A percentile compares a stretch with the other conserved stretches of the same genome.
Conservation (phyloP, 2,113 vertebrate genomes). For the Pluvialis apricaria region DNA sequence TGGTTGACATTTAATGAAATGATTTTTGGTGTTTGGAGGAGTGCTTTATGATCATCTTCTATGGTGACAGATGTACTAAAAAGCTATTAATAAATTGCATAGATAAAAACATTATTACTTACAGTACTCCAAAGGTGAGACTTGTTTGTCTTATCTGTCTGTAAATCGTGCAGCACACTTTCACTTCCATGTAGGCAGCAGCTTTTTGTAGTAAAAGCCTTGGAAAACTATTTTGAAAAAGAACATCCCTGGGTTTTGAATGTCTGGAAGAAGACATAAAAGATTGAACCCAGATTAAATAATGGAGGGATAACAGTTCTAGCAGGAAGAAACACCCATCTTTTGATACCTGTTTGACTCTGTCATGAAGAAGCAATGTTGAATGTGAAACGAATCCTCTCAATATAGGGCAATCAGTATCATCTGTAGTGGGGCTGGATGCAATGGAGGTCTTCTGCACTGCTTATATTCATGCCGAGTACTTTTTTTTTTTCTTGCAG, state of each 20-base stretch:
- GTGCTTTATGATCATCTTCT: neutral
- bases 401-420: accelerated
- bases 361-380: neutral
- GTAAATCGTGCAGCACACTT: neutral
- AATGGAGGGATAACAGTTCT: neutral
- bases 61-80: neutral
- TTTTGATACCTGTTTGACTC: neutral
- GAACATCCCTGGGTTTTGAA: neutral
- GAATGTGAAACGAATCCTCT: neutral
- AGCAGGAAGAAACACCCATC: neutral
- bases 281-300: neutral
- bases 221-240: neutral
- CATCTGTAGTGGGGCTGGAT: accelerated
- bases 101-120: conserved; percentile 2
- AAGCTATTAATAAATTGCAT: neutral
- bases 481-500: conserved; percentile 66
- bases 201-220: neutral
- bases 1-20: conserved; percentile 22
- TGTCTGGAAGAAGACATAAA: neutral
- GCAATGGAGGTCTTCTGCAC: neutral
- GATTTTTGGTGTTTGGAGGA: neutral
- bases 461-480: neutral
- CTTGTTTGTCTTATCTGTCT: neutral
- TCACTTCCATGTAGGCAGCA: neutral
- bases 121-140: neutral